Conservation (phyloP, 2,888 invertebrate species). For the Tetranychus truncatus region DNA sequence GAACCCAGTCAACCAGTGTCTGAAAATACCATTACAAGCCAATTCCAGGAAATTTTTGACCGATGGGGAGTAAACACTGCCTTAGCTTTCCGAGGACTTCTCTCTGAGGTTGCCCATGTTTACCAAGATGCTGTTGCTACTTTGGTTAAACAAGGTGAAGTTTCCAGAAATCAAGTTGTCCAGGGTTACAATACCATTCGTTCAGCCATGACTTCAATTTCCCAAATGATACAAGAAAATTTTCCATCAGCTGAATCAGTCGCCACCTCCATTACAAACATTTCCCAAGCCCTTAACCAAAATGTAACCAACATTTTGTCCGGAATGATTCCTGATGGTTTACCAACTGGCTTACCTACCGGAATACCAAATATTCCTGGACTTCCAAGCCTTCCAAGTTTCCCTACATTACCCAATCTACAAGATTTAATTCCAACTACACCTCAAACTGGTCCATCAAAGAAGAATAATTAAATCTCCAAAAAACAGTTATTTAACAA, state of each 20-base stretch:
- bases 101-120: background rate
- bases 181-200: background rate
- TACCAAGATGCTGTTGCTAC: constrained; percentile 1
- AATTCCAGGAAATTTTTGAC: background rate
- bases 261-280: background rate
- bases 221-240: background rate
- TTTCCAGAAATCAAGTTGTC: background rate
- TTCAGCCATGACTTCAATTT: background rate
- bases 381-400: background rate
- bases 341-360: background rate
- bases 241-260: background rate
- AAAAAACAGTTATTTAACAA: too few relatives aligned
- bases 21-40: background rate
- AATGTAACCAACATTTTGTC: constrained; percentile 3
- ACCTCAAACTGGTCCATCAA: background rate
- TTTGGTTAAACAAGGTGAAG: background rate
- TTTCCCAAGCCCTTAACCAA: background rate
- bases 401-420: background rate
- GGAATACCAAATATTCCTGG: background rate
- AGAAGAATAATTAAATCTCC: background rate
- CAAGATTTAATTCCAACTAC: background rate
- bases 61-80: background rate
- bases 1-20: background rate
- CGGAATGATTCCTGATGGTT: background rate
- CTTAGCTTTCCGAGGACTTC: background rate